Evolutionary conservation across 2,888 invertebrate genomes (phyloP).

Genomic region (Serripes groenlandicus): DNA sequence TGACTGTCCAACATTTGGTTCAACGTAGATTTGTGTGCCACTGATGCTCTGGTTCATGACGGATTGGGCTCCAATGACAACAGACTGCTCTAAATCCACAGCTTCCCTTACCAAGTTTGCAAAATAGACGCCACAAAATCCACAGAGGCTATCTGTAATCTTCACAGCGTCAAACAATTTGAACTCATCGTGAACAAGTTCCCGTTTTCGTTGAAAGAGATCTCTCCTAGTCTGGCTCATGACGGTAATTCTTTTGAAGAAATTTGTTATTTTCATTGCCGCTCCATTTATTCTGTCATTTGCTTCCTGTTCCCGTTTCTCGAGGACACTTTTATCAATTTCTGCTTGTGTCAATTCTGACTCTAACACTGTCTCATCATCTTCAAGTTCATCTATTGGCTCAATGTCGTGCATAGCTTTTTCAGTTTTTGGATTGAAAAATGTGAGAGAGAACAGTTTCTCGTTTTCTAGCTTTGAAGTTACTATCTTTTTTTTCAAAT

Average conservation of each 20-base stretch:
- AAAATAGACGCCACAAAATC: slow-evolving; percentile 66
- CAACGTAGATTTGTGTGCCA: too few relatives aligned
- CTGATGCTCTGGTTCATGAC: slow-evolving; percentile 19
- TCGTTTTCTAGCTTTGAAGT: slow-evolving; percentile 15
- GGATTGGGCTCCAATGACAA: slow-evolving; percentile 12
- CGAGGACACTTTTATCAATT: slow-evolving; percentile 49
- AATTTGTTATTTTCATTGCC: slow-evolving; percentile 47
- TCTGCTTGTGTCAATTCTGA: slow-evolving; percentile 52
- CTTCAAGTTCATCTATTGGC: neutral
- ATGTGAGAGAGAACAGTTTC: slow-evolving; percentile 11
- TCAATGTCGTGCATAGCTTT: neutral
- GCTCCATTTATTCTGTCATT: slow-evolving; percentile 39
- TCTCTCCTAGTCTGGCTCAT: slow-evolving; percentile 15
- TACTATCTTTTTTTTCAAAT: slow-evolving; percentile 18
- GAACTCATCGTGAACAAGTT: neutral
- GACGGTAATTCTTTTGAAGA: slow-evolving; percentile 41
- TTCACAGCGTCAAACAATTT: slow-evolving; percentile 51
- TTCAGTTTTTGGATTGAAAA: neutral
- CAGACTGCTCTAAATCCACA: neutral
- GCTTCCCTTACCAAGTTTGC: slow-evolving; percentile 25
- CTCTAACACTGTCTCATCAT: slow-evolving; percentile 28
- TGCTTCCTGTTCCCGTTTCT: slow-evolving; percentile 40
- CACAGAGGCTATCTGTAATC: slow-evolving; percentile 65
- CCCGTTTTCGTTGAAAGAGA: slow-evolving; percentile 20
- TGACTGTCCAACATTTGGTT: too few relatives aligned